phyloP scores from a whole-genome alignment of 1,140 invertebrate genomes.

The Dreissena polymorpha region DNA sequence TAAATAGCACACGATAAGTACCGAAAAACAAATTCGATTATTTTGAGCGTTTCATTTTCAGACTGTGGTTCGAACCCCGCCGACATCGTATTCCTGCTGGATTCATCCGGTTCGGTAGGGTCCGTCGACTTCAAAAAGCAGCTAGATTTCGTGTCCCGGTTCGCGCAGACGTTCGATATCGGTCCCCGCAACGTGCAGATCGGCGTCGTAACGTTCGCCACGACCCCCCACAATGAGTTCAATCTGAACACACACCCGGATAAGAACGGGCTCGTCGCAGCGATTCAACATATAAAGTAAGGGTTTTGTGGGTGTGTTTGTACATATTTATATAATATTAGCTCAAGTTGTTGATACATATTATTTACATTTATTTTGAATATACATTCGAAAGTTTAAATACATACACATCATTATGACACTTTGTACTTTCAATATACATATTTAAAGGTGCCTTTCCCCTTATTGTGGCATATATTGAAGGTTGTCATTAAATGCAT shows the following conservation, averaged over 20 bases:
- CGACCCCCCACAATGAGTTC: constrained; percentile 3
- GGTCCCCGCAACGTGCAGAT: constrained; percentile 53
- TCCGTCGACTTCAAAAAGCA: constrained; percentile 63
- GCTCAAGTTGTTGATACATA: too few species aligned
- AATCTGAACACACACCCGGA: constrained; percentile 1
- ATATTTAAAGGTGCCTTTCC: too few species aligned
- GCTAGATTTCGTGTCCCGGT: constrained; percentile 63
- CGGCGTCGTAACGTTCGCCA: constrained; percentile 19
- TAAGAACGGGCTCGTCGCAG: constrained; percentile 9
- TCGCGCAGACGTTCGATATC: constrained; percentile 59
- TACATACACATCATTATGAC: too few species aligned
- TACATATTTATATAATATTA: background rate
- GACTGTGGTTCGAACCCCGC: constrained; percentile 66
- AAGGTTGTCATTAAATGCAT: too few species aligned
- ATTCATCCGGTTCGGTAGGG: constrained; percentile 66
- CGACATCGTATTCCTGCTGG: constrained; percentile 72
- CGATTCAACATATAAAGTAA: background rate
- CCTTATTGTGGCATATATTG: too few species aligned
- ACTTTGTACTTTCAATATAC: too few species aligned
- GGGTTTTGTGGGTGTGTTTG: background rate
- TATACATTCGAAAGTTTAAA: too few species aligned
- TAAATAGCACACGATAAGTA: too few species aligned
- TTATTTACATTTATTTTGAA: too few species aligned
- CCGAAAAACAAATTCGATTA: too few species aligned
- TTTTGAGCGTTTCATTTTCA: constrained; percentile 5